Conservation (phyloP, 2,888 invertebrate species). For the Stenichneumon culpator region DNA sequence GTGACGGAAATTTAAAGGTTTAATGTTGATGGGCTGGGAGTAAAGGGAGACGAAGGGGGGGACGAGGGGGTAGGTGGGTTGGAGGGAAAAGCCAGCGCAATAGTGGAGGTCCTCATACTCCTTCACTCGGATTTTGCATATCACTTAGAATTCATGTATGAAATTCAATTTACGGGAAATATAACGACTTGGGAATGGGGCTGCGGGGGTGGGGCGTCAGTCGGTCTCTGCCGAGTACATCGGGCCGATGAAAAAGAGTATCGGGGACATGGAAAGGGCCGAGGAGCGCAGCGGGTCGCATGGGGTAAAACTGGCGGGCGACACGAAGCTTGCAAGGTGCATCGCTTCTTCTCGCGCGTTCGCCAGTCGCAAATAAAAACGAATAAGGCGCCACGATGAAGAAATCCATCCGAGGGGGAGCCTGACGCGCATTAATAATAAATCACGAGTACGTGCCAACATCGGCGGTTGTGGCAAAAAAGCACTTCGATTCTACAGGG, state of each 20-base stretch:
- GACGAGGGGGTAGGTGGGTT: background rate
- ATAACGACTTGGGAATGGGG: no score
- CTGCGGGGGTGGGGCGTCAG: background rate
- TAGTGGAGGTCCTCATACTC: background rate
- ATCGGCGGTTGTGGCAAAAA: background rate
- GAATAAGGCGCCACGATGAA: constrained; percentile 17
- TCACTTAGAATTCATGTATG: constrained; percentile 67
- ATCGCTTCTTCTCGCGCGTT: constrained; percentile 7
- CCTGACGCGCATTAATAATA: constrained; percentile 18
- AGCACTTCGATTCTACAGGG: constrained; percentile 14
- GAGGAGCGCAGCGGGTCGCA: background rate
- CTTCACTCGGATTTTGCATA: constrained; percentile 56
- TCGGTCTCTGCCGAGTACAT: background rate
- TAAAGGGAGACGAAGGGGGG: background rate
- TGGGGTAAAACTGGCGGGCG: background rate
- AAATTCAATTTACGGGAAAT: constrained; percentile 67
- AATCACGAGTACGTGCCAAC: constrained; percentile 17
- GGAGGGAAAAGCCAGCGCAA: background rate
- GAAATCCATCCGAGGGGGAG: background rate
- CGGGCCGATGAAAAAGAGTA: constrained; percentile 39
- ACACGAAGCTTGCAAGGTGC: background rate
- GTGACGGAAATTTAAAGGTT: constrained; percentile 47
- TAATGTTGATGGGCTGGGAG: background rate
- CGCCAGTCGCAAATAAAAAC: background rate
- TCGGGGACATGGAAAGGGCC: constrained; percentile 37